Evolutionary conservation across 2,888 invertebrate genomes (phyloP), one percentile per base, ranked within the genome.

Genomic region (Rotaria macrura): DNA sequence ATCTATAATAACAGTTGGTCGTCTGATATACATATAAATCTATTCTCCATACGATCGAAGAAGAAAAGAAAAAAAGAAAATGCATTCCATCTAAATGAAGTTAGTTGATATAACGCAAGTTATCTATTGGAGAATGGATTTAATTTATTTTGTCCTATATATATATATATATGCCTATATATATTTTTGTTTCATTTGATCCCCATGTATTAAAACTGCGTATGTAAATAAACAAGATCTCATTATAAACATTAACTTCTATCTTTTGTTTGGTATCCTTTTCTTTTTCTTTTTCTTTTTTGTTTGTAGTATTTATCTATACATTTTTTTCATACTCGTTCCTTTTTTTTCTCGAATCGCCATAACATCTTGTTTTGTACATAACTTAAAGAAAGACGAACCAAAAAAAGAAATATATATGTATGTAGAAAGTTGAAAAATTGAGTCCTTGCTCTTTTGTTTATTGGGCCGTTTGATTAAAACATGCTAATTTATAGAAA

Each of bases 271-370:
- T 49, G 7, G 10, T 7, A 49, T 14, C 10, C 10, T 9, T 49
- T 49, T 49, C 49, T 65, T 12, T 7, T 20, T 20, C 23, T 52
- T 52, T 23, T 14, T 20, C 25, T n/a, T 57, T 57, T 20, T 65
- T 65, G 17, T 65, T 65, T 65, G 65, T 65, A 65, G 34, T 65
- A 65, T 65, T 65, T 65, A 65, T 65, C 65, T 65, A 65, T 65
- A 17, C 34, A 29, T 14, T 34, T 34, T 65, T 17, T 34, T 65
- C 52, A 20, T 52, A 20, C 23, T 52, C 52, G 20, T 52, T 52
- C 14, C 12, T 52, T 52, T 52, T 52, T 52, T 23, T 52, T 20
- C 20, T 52, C 23, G 23, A 52, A 52, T 23, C 23, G 6, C 20
- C 23, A 23, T 23, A 52, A 52, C 20, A 52, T 52, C 52, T 20